These are phyloP conservation scores for Pituophis catenifer DNA, from an alignment of 2,113 vertebrate species.

Conservation along the genomic window DNA sequence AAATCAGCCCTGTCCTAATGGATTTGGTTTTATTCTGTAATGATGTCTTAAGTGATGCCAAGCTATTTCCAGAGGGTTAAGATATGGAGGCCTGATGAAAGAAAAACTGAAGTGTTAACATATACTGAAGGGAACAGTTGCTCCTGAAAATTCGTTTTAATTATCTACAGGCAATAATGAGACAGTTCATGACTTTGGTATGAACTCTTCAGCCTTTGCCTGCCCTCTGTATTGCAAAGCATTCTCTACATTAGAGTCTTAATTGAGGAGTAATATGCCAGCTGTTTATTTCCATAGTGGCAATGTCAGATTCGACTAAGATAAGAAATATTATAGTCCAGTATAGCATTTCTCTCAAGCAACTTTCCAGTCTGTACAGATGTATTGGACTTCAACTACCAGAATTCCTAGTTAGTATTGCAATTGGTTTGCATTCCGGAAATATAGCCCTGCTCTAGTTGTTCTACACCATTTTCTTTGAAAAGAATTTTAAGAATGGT, in stretches of 20 bases:
- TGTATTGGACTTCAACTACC: background rate
- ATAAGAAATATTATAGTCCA: background rate
- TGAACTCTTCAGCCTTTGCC: rapidly evolving
- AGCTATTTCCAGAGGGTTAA: conserved; percentile 49
- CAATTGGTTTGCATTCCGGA: background rate
- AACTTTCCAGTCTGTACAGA: background rate
- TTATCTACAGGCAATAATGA: background rate
- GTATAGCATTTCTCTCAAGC: background rate
- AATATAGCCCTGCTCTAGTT: background rate
- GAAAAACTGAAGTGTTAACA: conserved; percentile 28
- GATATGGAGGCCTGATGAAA: conserved; percentile 43
- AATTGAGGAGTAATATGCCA: background rate
- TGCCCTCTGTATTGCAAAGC: background rate
- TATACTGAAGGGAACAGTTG: rapidly evolving
- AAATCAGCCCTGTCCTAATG: conserved; percentile 62
- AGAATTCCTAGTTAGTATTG: background rate
- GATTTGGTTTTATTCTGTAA: conserved; percentile 58
- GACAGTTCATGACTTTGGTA: background rate
- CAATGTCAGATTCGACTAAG: background rate
- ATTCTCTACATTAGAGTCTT: background rate
- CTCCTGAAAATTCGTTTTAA: background rate
- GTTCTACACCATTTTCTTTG: background rate
- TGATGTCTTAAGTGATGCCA: conserved; percentile 54
- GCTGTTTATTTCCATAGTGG: background rate
- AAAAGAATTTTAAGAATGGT: background rate